These are phyloP conservation scores for Brachypodius melanocephalos DNA, from an alignment of 2,113 vertebrate genomes.

Conservation along the genomic window DNA sequence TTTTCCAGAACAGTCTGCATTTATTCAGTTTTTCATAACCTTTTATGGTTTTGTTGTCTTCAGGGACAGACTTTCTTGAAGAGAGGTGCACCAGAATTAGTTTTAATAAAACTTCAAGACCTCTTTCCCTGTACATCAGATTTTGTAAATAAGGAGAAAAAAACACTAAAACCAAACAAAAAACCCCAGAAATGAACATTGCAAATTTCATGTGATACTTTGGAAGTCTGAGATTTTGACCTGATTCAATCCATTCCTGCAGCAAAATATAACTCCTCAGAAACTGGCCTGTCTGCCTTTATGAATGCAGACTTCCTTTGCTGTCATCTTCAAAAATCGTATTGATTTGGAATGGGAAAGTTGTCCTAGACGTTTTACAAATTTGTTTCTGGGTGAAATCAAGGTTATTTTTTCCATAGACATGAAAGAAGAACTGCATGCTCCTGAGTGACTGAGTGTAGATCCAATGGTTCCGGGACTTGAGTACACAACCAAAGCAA, in stretches of 20 bases:
- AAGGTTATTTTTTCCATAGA: not conserved
- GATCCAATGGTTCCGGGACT: not conserved
- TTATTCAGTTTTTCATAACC: not conserved
- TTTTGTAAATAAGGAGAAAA: not conserved
- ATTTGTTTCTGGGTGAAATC: not conserved
- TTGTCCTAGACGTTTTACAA: not conserved
- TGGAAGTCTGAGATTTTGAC: too few relatives aligned
- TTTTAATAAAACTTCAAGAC: not conserved
- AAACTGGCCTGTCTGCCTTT: not conserved
- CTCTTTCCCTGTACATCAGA: not conserved
- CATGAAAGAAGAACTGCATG: not conserved
- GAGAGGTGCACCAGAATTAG: not conserved
- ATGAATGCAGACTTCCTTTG: not conserved
- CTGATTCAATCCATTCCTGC: rapidly evolving
- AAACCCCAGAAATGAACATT: rapidly evolving
- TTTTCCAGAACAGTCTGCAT: not conserved
- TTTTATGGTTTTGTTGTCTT: not conserved
- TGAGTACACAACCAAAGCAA: not conserved
- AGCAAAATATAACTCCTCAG: not conserved
- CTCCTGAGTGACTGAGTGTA: not conserved
- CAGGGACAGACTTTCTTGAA: not conserved
- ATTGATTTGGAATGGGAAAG: not conserved
- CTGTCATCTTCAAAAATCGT: not conserved
- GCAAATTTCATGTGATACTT: too few relatives aligned
- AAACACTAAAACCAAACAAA: not conserved